Base-by-base conservation (phyloP, 1,140 invertebrate genomes). In the Bombus cullumanus region DNA sequence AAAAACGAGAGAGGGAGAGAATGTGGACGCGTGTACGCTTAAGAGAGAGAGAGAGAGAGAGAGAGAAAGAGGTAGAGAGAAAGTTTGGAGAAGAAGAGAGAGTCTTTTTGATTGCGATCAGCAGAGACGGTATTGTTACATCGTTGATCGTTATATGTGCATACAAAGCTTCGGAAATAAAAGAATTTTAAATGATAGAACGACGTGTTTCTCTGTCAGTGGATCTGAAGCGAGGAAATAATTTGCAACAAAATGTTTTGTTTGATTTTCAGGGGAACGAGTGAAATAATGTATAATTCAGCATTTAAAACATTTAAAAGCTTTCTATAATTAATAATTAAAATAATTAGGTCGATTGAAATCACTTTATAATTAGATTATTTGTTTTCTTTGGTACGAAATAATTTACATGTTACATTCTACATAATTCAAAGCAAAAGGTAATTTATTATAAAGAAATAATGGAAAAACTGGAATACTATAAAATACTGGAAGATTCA, bases 91-190 rank as follows among this genome's bases (percentile, higher is more conserved):
- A 28, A 34, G 57, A 28, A 57, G 22, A 59, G 64, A 69, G 62
- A 66, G 31, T 66, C 37, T 37, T 39, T 81, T 37, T 10, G 62
- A 78, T 86, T 83, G 59, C 68, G 81, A 84, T 81, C 85, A 81
- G 53, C 73, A 81, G 47, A 64, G 80, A 86, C 78, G 85, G 78
- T 75, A 89, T 89, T 89, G 89, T 89, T 89, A 90, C 85, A 81
- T 73, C 79, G 88, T 89, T 87, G 85, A 87, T 90, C 81, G 89
- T 90, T 87, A 87, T 83, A 83, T 89, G 85, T 90, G 88, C 89
- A 89, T 87, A 80, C 12, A 84, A 89, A 69, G 88, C 88, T 89
- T 90, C 68, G 64, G 66, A 87, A 90, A 90, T 87, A 89, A 90
- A 90, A 87, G 69, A 57, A 76, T 86, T 86, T 39, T 86, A 57